phyloP scores from a whole-genome alignment of 1,140 invertebrate species.

The Eciton burchellii region DNA sequence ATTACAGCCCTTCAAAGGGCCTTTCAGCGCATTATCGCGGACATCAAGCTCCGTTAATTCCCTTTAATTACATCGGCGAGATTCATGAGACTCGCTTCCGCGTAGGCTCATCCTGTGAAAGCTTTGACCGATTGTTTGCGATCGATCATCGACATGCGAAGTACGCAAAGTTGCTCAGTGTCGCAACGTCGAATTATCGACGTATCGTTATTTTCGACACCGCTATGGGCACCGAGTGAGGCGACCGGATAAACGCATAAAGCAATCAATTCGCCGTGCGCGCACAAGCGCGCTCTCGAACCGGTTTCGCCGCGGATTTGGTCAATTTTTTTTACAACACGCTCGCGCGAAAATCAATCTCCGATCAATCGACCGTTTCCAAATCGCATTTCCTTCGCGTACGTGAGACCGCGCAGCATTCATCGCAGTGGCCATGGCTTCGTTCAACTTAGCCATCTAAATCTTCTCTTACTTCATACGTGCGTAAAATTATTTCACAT shows the following conservation, averaged over 20 bases:
- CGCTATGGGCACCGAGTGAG: neutral
- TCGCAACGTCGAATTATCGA: slow-evolving; percentile 42
- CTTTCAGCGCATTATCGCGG: neutral
- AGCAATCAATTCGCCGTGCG: slow-evolving; percentile 17
- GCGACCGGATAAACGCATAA: slow-evolving; percentile 40
- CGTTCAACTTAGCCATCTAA: slow-evolving; percentile 12
- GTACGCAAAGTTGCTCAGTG: slow-evolving; percentile 3
- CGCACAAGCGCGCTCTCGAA: slow-evolving; percentile 32
- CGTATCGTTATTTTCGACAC: slow-evolving; percentile 34
- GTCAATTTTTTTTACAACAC: slow-evolving; percentile 37
- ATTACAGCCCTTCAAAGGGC: no score
- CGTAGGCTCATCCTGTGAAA: neutral
- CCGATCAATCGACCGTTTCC: slow-evolving; percentile 22
- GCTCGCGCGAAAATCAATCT: slow-evolving; percentile 48
- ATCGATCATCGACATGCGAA: slow-evolving; percentile 14
- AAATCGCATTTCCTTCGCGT: slow-evolving; percentile 34
- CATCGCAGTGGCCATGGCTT: slow-evolving; percentile 11
- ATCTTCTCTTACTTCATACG: neutral
- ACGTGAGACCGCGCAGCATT: slow-evolving; percentile 19
- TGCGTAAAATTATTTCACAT: neutral
- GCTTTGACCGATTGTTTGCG: neutral
- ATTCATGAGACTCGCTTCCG: neutral
- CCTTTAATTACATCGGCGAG: no score
- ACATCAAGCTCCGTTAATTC: neutral
- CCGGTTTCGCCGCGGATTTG: slow-evolving; percentile 32